Conservation (phyloP, 2,113 vertebrate species). For the Sphyrna mokarran region DNA sequence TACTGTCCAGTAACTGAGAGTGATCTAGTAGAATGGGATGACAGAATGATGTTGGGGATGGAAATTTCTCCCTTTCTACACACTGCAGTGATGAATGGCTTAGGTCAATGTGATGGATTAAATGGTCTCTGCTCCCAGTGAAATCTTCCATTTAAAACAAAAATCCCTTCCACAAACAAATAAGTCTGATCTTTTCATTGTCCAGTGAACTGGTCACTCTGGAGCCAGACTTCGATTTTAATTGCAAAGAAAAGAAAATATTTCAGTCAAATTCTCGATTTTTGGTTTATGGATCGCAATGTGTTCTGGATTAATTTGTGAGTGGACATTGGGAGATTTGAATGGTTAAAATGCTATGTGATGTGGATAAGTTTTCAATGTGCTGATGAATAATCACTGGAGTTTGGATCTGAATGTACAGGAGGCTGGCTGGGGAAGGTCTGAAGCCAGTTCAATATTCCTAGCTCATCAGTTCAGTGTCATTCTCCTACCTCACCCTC, state of each 20-base stretch:
- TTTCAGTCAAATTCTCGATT: background rate
- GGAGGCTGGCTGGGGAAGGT: background rate
- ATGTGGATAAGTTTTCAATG: background rate
- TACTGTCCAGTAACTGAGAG: background rate
- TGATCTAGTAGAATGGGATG: too few relatives aligned
- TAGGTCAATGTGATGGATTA: background rate
- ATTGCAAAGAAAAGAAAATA: background rate
- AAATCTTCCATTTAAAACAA: background rate
- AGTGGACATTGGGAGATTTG: background rate
- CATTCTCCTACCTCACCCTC: background rate
- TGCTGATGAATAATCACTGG: background rate
- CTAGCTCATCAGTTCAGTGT: background rate
- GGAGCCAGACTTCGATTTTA: background rate
- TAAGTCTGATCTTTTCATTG: background rate
- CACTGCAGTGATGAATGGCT: background rate
- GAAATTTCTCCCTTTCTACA: background rate
- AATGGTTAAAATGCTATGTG: background rate
- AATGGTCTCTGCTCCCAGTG: background rate
- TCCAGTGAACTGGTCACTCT: background rate
- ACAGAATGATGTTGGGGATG: background rate
- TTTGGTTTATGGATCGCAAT: background rate
- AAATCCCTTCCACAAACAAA: background rate
- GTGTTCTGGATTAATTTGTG: background rate
- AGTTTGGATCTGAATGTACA: background rate
- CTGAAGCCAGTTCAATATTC: background rate